Evolutionary conservation across 92 coral and sea anemone species (phyloP).

Genomic region (Actinostola sp.): DNA sequence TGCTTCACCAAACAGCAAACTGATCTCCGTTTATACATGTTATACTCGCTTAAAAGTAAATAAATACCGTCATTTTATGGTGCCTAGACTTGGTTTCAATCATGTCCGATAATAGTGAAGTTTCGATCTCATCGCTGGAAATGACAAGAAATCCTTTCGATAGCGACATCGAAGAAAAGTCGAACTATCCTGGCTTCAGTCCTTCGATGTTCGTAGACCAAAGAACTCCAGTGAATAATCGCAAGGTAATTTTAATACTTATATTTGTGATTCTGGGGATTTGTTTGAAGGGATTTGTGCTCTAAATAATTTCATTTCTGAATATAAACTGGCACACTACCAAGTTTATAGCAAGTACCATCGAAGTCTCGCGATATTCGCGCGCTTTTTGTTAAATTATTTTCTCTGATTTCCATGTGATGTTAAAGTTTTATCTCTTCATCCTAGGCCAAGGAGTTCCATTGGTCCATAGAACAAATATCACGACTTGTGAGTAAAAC

Average conservation of each 20-base stretch:
- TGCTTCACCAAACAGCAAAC: constrained; percentile 31
- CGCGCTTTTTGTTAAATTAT: background rate
- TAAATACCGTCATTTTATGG: background rate
- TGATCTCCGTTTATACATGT: too few species aligned
- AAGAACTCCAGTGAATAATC: constrained; percentile 79
- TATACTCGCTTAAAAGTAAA: too few species aligned
- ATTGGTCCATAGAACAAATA: constrained; percentile 97
- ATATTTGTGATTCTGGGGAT: too few species aligned
- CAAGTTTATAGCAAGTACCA: too few species aligned
- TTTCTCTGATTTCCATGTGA: background rate
- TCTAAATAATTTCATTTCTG: too few species aligned
- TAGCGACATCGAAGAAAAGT: constrained; percentile 67
- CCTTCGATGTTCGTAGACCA: constrained; percentile 93
- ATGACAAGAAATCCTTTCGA: constrained; percentile 94
- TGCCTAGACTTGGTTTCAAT: background rate
- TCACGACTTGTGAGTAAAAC: constrained; percentile 78
- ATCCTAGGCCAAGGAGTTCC: constrained; percentile 62
- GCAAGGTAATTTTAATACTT: constrained; percentile 89
- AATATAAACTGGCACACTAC: too few species aligned
- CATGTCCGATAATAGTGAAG: constrained; percentile 72
- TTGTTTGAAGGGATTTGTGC: too few species aligned
- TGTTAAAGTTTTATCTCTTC: background rate
- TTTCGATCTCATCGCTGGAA: constrained; percentile 76
- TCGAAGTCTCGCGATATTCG: too few species aligned
- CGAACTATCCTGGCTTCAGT: constrained; percentile 87